phyloP scores from a whole-genome alignment of 2,113 vertebrate genomes.

The Proteles cristata region DNA sequence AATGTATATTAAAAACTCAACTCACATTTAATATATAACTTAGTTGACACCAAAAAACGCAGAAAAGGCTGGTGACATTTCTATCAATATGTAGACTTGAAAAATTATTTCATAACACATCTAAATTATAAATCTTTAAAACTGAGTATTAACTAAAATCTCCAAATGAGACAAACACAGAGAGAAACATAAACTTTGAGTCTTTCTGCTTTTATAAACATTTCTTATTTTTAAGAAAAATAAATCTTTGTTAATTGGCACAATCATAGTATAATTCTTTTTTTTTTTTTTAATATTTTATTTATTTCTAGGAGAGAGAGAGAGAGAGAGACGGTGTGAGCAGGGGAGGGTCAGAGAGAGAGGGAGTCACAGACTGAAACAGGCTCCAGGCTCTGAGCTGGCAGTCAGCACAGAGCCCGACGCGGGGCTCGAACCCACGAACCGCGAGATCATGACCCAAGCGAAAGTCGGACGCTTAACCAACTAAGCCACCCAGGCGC shows the following conservation, averaged over 20 bases:
- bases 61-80: slow-evolving; percentile 62
- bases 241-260: slow-evolving; percentile 13
- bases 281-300: too few relatives aligned
- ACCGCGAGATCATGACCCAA: too few relatives aligned
- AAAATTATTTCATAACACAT: slow-evolving; percentile 65
- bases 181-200: slow-evolving; percentile 25
- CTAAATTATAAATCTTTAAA: slow-evolving; percentile 59
- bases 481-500: too few relatives aligned
- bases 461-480: too few relatives aligned
- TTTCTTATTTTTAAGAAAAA: slow-evolving; percentile 24
- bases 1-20: slow-evolving; percentile 73
- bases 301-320: too few relatives aligned
- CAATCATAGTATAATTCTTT: not conserved
- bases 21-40: slow-evolving; percentile 72
- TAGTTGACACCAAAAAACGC: slow-evolving; percentile 69
- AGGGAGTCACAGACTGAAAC: too few relatives aligned
- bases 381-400: too few relatives aligned
- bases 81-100: slow-evolving; percentile 65
- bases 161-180: slow-evolving; percentile 19
- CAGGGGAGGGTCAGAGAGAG: too few relatives aligned
- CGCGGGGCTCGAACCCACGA: too few relatives aligned
- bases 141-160: slow-evolving; percentile 47
- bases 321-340: too few relatives aligned
- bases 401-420: too few relatives aligned
- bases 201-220: slow-evolving; percentile 31